Evolutionary conservation across 2,113 vertebrate species (phyloP).

Genomic region (Cheirogaleus medius): DNA sequence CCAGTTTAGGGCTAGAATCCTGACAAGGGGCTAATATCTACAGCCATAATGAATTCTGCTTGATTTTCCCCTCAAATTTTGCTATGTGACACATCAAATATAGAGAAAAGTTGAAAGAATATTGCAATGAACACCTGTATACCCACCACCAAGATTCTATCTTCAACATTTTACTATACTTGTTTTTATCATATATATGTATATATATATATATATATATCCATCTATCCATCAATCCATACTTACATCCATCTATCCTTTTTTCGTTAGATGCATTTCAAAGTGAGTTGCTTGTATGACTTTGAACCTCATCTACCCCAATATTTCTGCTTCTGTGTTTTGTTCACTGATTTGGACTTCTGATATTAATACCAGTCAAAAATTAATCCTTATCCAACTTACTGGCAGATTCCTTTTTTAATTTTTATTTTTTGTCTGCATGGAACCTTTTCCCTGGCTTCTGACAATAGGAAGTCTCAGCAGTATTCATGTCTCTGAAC

Average conservation of each 20-base stretch:
- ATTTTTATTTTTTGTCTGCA: background rate
- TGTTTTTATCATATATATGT: background rate
- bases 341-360: background rate
- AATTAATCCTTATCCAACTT: background rate
- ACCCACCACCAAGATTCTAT: background rate
- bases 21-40: background rate
- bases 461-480: background rate
- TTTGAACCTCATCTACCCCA: background rate
- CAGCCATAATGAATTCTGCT: background rate
- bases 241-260: background rate
- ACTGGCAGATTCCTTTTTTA: background rate
- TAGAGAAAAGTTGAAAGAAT: background rate
- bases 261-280: slow-evolving; percentile 13
- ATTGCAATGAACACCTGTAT: background rate
- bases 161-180: background rate
- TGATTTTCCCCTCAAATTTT: background rate
- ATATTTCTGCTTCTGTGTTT: slow-evolving; percentile 9
- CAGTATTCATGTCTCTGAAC: background rate
- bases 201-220: background rate
- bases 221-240: background rate
- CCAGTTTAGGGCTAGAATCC: background rate
- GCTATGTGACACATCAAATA: background rate
- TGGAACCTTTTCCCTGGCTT: background rate
- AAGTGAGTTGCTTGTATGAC: slow-evolving; percentile 11
- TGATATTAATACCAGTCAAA: background rate